Conservation (phyloP, 2,888 invertebrate genomes). For the Pachymerium ferrugineum region DNA sequence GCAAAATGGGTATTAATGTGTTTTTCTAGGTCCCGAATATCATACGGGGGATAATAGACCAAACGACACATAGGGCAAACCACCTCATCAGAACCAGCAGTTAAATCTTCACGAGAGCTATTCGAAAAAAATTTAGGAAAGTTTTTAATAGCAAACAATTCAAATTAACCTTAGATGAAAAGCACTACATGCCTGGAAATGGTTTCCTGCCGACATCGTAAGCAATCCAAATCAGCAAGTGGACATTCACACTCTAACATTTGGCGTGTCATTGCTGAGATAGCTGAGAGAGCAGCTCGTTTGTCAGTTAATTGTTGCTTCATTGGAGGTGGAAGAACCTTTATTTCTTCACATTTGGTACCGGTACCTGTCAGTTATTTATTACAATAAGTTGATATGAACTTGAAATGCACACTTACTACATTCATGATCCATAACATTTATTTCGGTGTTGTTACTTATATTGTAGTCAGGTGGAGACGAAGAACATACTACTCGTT, state of each 20-base stretch:
- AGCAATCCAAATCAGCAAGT: background rate
- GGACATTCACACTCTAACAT: background rate
- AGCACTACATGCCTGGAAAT: background rate
- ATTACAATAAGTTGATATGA: too few relatives aligned
- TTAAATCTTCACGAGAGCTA: background rate
- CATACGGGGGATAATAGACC: background rate
- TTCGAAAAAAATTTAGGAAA: background rate
- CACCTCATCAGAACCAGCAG: background rate
- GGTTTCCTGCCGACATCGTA: background rate
- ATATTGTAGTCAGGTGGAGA: background rate
- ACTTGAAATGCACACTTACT: too few relatives aligned
- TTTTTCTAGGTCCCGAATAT: background rate
- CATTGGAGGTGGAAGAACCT: constrained; percentile 1
- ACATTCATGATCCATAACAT: background rate
- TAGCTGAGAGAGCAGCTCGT: background rate
- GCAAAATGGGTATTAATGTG: constrained; percentile 17
- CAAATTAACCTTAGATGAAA: background rate
- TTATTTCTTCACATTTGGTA: background rate
- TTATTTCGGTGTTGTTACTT: background rate
- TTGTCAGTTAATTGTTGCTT: background rate
- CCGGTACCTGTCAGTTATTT: background rate
- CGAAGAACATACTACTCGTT: background rate
- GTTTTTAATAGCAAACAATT: background rate
- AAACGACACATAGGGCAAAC: background rate
- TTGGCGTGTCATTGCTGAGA: background rate